Evolutionary conservation across 1,140 invertebrate genomes (phyloP), one percentile per base, ranked within the genome.

Genomic region (Drosophila watanabei): DNA sequence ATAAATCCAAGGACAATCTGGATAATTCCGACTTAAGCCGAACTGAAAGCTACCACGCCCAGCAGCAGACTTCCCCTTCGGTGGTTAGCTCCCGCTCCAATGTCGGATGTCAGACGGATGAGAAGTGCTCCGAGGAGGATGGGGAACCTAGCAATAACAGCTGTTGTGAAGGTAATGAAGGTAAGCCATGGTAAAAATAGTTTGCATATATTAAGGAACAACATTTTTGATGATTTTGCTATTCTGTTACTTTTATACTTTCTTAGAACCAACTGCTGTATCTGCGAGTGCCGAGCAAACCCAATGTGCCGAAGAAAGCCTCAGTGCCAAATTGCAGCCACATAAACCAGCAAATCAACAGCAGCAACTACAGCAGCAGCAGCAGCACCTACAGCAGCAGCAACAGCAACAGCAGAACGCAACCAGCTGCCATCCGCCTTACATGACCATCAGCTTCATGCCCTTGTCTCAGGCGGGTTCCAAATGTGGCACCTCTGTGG

Each of bases 381-480:
- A 24, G 24, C 24, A 24, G 24, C 24, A 24, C 1, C 24, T 24
- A 24, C 24, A 24, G 24, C 24, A 24, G 3, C 24, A 24, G 24
- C 24, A 24, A 24, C 24, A 54, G n/a, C 24, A 41, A 4, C 30
- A 48, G 5, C 35, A 20, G 10, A 16, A 8, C 6, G 7, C 18
- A 58, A 16, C 20, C 63, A 48, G 5, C 41, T 41, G 10, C n/a
- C 6, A 28, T n/a, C n/a, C 71, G 4, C 61, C 77, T 8, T 73
- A 70, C 52, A 28, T 80, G 18, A 68, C 80, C 45, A 70, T 89
- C 13, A 89, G 61, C 18, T 60, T 89, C 24, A 0, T 59, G 13
- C 57, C 75, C 13, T 14, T 70, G 64, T 1, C 18, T 37, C 62
- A 59, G 32, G 16, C 52, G n/a, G 13, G 39, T 52, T 48, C 51